phyloP scores from a whole-genome alignment of 2,113 vertebrate species.

The Plotosus lineatus region DNA sequence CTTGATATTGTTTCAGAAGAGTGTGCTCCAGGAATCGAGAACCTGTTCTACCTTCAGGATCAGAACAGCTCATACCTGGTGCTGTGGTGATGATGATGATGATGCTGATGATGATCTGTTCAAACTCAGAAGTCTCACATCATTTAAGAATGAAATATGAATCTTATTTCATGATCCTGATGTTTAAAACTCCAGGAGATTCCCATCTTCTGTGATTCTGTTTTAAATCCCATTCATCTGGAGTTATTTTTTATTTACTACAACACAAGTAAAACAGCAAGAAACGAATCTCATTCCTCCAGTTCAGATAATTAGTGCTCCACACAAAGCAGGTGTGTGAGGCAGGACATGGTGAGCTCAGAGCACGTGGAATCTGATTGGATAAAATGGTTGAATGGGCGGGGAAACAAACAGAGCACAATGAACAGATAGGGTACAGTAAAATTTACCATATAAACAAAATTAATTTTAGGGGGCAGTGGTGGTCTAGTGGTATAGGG shows the following conservation, averaged over 20 bases:
- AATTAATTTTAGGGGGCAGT: no score
- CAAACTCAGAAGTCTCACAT: not conserved
- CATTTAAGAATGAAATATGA: not conserved
- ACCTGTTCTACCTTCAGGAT: not conserved
- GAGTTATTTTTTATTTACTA: not conserved
- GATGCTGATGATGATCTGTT: not conserved
- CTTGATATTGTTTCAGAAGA: not conserved
- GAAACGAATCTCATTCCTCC: not conserved
- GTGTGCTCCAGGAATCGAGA: not conserved
- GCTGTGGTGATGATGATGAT: not conserved
- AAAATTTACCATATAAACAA: no score
- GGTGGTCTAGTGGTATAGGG: no score
- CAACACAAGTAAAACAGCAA: not conserved
- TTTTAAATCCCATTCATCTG: not conserved
- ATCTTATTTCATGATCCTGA: not conserved
- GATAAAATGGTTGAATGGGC: not conserved
- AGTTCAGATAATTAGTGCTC: not conserved
- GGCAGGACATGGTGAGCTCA: not conserved
- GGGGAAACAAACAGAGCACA: not conserved
- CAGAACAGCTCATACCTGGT: not conserved
- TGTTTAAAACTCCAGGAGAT: not conserved
- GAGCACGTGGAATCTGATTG: conserved; percentile 2
- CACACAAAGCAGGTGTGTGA: not conserved
- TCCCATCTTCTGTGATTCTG: not conserved
- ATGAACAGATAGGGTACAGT: not conserved